Base-by-base conservation (phyloP, 2,113 vertebrate species). In the Pogonocichla stellata region DNA sequence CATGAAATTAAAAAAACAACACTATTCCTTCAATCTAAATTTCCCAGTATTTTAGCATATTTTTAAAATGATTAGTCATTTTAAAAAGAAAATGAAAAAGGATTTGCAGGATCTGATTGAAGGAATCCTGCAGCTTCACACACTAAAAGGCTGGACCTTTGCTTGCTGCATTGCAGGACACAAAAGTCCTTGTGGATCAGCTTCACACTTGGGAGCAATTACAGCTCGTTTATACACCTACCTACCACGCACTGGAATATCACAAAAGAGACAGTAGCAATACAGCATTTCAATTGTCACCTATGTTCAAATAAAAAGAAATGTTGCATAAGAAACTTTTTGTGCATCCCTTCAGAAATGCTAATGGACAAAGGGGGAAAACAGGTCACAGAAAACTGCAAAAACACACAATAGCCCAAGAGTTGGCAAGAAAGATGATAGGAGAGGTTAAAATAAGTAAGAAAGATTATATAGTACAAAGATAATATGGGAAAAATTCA, bases 401-500 rank as follows among this genome's bases (percentile, higher is more conserved):
- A 66, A 86, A 61, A 42, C 14, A n/a, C 61, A 80, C 20, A 73
- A 51, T 4, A 58, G 56, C 43, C 31, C 48, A 56, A 87, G 73
- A 91, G 86, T 25, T 60, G 53, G 34, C 70, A 64, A 75, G 86
- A 71, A 91, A 90, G 75, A 94, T 56, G 85, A 94, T 50, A 93
- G 47, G 36, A 81, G 33, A 95, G 57, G 94, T 92, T 92, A 95
- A 95, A 95, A 95, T 96, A 96, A 94, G 83, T 85, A 96, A 94
- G 92, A 93, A 93, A 87, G 72, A 93, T 82, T 57, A 96, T 90
- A 93, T 18, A 90, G 83, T 67, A 67, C 51, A 88, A 95, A 87
- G 83, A 96, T 92, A 96, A 97, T 94, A 90, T 16, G 72, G 75
- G 48, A 92, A 80, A 92, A 96, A 97, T 95, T 91, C 88, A 95